Evolutionary conservation across 92 coral and sea anemone species (phyloP).

Genomic region (Bergia sp.): DNA sequence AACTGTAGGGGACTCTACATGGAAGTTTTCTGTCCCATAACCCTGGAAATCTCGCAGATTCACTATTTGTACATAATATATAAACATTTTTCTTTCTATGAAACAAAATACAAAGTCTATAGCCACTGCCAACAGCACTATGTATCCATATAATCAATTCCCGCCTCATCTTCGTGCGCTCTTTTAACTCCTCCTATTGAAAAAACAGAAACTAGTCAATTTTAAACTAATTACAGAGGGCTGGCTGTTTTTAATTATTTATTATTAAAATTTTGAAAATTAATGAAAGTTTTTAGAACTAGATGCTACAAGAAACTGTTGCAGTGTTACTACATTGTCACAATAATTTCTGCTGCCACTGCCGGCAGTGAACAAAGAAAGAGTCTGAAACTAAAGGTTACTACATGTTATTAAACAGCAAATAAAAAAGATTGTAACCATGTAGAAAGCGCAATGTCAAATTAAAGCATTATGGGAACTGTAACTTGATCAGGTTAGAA

Average conservation of each 20-base stretch:
- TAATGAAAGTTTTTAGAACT: not conserved
- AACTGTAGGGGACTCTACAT: not conserved
- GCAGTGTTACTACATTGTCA: not conserved
- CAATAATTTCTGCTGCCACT: too few relatives aligned
- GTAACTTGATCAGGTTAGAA: too few relatives aligned
- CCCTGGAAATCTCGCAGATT: not conserved
- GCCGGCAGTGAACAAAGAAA: too few relatives aligned
- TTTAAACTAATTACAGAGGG: not conserved
- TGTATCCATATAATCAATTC: constrained; percentile 48
- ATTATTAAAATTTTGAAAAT: too few relatives aligned
- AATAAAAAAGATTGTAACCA: too few relatives aligned
- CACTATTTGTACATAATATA: not conserved
- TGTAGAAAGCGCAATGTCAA: too few relatives aligned
- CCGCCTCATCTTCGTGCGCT: constrained; percentile 81
- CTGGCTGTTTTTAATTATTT: not conserved
- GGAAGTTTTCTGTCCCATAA: not conserved
- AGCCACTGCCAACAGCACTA: not conserved
- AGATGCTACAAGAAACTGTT: not conserved
- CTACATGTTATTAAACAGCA: too few relatives aligned
- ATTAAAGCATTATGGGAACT: too few relatives aligned
- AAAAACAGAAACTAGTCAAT: not conserved
- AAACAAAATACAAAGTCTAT: too few relatives aligned
- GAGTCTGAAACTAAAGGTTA: too few relatives aligned
- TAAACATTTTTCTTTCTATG: not conserved
- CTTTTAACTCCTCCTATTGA: constrained; percentile 82